Evolutionary conservation across 2,113 vertebrate genomes (phyloP).

Genomic region (Chaetodon auriga): DNA sequence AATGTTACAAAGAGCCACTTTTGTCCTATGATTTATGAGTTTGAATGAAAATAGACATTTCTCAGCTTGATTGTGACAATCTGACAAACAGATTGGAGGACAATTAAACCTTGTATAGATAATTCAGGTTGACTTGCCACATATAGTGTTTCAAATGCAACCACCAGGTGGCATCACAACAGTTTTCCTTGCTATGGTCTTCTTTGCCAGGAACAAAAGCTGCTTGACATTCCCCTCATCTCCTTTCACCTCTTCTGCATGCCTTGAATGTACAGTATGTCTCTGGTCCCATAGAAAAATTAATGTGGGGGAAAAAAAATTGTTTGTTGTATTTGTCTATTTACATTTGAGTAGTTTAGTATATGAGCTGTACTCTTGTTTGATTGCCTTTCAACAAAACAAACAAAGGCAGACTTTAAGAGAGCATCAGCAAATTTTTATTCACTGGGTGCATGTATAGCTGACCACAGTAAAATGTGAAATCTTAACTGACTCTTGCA

Average conservation of each 20-base stretch:
- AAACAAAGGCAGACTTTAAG: no score
- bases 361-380: no score
- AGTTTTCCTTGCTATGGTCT: neutral
- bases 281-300: no score
- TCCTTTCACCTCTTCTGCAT: neutral
- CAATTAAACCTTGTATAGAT: neutral
- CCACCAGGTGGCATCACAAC: slow-evolving; percentile 45
- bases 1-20: neutral
- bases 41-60: neutral
- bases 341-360: no score
- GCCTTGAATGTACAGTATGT: neutral
- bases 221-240: neutral
- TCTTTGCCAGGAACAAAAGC: neutral
- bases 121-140: no score
- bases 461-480: no score
- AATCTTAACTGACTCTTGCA: no score
- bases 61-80: neutral
- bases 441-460: no score
- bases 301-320: no score
- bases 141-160: neutral
- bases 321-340: no score
- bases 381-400: no score
- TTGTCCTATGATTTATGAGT: neutral
- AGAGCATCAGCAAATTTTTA: no score
- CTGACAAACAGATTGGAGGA: neutral